Conservation (phyloP, 2,797 vertebrate species). For the Anniella stebbinsi region DNA sequence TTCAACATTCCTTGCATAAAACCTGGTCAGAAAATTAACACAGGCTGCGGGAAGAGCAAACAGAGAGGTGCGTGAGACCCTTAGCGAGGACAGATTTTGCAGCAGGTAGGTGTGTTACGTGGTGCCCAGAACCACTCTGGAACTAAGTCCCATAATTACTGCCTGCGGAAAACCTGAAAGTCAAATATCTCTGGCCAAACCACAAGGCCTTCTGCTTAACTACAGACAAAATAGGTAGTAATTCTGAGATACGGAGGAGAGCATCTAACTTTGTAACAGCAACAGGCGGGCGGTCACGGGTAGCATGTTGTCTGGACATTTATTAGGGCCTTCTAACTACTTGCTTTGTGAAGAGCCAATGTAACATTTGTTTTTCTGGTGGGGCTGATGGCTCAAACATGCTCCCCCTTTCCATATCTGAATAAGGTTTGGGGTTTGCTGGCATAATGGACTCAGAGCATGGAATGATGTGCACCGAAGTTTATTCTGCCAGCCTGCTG, state of each 20-base stretch:
- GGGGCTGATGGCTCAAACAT: too few relatives aligned
- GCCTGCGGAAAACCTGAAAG: neutral
- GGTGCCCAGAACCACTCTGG: neutral
- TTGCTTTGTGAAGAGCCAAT: neutral
- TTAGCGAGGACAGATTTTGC: neutral
- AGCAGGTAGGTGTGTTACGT: neutral
- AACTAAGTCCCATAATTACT: neutral
- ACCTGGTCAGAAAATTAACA: neutral
- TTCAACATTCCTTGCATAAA: neutral
- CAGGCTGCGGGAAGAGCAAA: neutral
- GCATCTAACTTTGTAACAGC: neutral
- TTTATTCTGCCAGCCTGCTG: neutral
- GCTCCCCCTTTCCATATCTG: neutral
- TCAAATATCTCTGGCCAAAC: neutral
- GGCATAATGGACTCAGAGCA: neutral
- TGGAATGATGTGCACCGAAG: neutral
- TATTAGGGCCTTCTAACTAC: rapidly evolving
- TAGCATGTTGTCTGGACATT: rapidly evolving
- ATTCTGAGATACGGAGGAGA: neutral
- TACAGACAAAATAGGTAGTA: neutral
- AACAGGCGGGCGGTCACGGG: neutral
- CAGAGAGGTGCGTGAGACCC: too few relatives aligned
- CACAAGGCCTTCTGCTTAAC: neutral
- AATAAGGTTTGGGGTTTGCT: rapidly evolving
- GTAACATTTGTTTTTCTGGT: neutral